Evolutionary conservation across 2,888 invertebrate genomes (phyloP), one percentile per base, ranked within the genome.

Genomic region (Lydus trimaculatus): DNA sequence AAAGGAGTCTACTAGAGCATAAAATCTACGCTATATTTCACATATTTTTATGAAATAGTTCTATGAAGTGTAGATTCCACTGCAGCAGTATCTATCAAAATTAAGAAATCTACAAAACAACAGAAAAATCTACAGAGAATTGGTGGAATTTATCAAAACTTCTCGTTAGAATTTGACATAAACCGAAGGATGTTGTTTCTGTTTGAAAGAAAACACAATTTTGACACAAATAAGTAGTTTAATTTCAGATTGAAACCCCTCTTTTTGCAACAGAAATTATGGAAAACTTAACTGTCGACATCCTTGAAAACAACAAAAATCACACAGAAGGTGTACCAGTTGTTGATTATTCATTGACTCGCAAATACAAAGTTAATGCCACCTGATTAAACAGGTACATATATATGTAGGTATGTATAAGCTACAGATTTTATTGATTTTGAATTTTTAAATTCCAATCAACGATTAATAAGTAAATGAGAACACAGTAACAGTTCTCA

Each of bases 251-350:
- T n/a, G n/a, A n/a, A n/a, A n/a, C n/a, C n/a, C n/a, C n/a, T 28
- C 28, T 2, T 3, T 28, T 28, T 2, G 8, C 17, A 20, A 73
- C 67, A 69, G 72, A 60, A 70, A 75, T 67, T 65, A 73, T 68
- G 72, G 72, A 71, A 72, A 73, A 71, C 63, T 66, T 71, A 69
- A 72, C 71, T 67, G 72, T 64, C 69, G 66, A 66, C 72, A 70
- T 63, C 75, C 75, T 75, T 73, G 73, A 61, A 67, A 64, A 63
- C 73, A 72, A 72, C 72, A 73, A 72, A 73, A 73, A 75, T 75
- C 61, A 28, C 64, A 56, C 66, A 63, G 68, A 69, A 73, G 68
- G 71, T 65, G 72, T 71, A 71, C 58, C 70, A 39, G 61, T 43
- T 36, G 36, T 36, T 43, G 43, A 65, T 68, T 58, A 33, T 59